A percentile compares a stretch with the other conserved stretches of the same genome.
These are phyloP conservation scores for Reinhardtius hippoglossoides DNA, from an alignment of 2,113 vertebrate species.

Conservation along the genomic window DNA sequence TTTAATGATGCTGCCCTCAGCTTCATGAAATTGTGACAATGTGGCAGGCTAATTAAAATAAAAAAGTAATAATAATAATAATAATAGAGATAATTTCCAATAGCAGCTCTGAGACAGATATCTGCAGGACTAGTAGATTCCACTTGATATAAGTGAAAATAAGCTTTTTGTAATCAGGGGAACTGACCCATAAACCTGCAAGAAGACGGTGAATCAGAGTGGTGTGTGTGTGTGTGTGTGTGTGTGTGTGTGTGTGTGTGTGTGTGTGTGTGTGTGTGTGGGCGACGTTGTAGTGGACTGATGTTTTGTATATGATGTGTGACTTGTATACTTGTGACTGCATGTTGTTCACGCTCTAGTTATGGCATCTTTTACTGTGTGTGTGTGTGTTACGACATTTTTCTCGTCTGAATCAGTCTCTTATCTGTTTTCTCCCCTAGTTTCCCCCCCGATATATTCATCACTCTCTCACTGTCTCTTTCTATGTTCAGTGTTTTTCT, in stretches of 20 bases:
- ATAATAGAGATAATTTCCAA: no score
- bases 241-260: neutral
- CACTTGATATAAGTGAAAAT: neutral
- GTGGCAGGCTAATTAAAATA: no score
- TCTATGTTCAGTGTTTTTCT: neutral
- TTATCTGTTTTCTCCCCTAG: no score
- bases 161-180: neutral
- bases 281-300: neutral
- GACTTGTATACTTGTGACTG: constrained; percentile 48
- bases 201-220: neutral
- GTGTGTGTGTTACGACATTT: neutral
- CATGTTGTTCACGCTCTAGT: constrained; percentile 41
- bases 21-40: no score
- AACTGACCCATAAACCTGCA: neutral
- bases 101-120: no score
- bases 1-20: no score
- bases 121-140: no score
- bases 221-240: neutral
- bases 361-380: constrained; percentile 47
- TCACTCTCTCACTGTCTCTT: neutral
- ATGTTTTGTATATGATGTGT: constrained; percentile 15
- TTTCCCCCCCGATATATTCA: no score
- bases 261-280: neutral
- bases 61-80: no score
- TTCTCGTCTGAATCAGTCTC: no score